Evolutionary conservation across 2,113 vertebrate species (phyloP).

Genomic region (Glaucidium brasilianum): DNA sequence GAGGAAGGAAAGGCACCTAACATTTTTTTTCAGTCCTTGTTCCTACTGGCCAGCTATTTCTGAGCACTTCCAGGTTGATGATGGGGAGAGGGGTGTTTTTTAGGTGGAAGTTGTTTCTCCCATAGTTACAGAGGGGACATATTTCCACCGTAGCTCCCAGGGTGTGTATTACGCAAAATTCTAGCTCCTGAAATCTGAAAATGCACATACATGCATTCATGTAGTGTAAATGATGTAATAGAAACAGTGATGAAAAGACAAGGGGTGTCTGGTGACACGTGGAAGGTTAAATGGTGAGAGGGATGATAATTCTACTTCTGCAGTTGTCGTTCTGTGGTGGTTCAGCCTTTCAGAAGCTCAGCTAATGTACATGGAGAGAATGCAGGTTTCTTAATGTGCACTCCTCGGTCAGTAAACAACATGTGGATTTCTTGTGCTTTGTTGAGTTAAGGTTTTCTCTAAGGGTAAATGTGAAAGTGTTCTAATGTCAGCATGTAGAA

Average conservation of each 20-base stretch:
- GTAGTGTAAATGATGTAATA: rapidly evolving
- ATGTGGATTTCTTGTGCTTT: background rate
- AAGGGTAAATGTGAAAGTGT: background rate
- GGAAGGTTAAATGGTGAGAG: background rate
- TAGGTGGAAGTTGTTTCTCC: background rate
- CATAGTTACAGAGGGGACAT: background rate
- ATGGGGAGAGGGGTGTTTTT: background rate
- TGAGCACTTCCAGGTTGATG: background rate
- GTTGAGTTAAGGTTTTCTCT: background rate
- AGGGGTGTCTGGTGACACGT: rapidly evolving
- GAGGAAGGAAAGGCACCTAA: background rate
- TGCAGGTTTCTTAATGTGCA: background rate
- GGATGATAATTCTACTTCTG: background rate
- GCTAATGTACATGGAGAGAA: background rate
- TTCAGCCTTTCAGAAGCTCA: background rate
- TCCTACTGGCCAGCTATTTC: background rate
- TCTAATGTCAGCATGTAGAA: background rate
- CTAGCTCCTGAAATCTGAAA: background rate
- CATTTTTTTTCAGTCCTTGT: background rate
- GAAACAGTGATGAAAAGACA: background rate
- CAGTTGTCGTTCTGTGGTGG: background rate
- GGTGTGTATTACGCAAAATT: background rate
- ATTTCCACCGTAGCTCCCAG: background rate
- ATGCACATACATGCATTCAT: rapidly evolving
- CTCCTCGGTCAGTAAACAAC: background rate